Base-by-base conservation (phyloP, 1,140 invertebrate species). In the Conus betulinus region DNA sequence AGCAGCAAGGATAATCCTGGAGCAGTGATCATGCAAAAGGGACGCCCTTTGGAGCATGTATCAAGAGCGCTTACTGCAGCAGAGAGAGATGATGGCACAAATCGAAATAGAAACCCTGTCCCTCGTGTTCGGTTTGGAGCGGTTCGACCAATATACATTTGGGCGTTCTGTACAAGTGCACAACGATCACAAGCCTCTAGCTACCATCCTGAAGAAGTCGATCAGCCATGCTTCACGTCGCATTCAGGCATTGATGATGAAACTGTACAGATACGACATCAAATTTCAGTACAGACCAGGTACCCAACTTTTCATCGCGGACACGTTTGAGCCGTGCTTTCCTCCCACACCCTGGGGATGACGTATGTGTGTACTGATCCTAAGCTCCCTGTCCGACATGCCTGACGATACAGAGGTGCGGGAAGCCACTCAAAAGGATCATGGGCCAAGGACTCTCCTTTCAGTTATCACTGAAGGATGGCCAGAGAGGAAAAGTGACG, bases 41-140 rank as follows among this genome's bases (percentile, higher is more conserved):
- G 94, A 94, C 91, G 92, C 90, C 94, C 94, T 0, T 91, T 96
- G 7, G 94, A 95, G 23, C 96, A 93, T 89, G 95, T 95, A 20
- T 96, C 95, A 4, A 90, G 95, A 39, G 91, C 94, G n/a, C 89
- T 96, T 17, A 95, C 94, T 13, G 5, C 89, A 88, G 91, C 93
- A 76, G 94, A 96, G 91, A n/a, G 91, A 57, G 95, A 57, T 96
- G 96, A 89, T n/a, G n/a, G 94, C 93, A 23, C 94, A 96, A 91
- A 94, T 96, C 4, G 95, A 96, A 87, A 94, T 95, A 88, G 95
- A 96, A 90, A 92, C 95, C 93, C 20, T 71, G 23, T 13, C 67
- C 15, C 67, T 71, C 10, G 3, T 71, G 67, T 71, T 71, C 10
- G 67, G 93, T 17, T 90, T 90, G 8, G 88, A 92, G 60, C 39